Percentiles rank a stretch among this genome's conserved stretches.
These are phyloP conservation scores for Hydropotes inermis DNA, from an alignment of 2,113 vertebrate genomes.

Conservation along the genomic window DNA sequence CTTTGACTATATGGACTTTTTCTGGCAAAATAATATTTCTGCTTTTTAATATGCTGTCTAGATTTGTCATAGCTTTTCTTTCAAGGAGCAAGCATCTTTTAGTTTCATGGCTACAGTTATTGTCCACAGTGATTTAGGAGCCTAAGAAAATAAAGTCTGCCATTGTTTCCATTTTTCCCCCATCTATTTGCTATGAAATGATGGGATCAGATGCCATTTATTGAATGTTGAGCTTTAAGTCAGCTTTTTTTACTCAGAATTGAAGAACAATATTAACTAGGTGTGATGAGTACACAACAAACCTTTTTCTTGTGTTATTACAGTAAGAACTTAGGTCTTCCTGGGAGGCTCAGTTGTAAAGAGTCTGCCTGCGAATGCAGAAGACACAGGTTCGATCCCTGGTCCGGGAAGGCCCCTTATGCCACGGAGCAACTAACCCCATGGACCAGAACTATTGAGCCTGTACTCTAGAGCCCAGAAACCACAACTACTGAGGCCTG, in stretches of 20 bases:
- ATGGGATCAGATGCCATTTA: neutral
- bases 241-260: neutral
- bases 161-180: neutral
- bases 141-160: neutral
- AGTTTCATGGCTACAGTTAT: neutral
- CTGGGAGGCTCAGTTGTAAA: neutral
- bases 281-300: neutral
- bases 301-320: neutral
- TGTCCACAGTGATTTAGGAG: neutral
- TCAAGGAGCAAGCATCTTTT: neutral
- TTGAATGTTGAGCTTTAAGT: neutral
- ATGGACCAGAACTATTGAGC: neutral
- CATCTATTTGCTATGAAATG: neutral
- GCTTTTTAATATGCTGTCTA: neutral
- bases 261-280: neutral
- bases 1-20: neutral
- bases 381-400: neutral
- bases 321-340: neutral
- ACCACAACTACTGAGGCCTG: neutral
- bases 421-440: accelerated
- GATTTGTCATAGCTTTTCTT: neutral
- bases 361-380: neutral
- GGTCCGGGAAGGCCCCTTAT: neutral
- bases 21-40: neutral
- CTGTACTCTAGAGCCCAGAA: neutral